These are phyloP conservation scores for Gymnocheta viridis DNA, from an alignment of 2,888 invertebrate species.

Conservation along the genomic window DNA sequence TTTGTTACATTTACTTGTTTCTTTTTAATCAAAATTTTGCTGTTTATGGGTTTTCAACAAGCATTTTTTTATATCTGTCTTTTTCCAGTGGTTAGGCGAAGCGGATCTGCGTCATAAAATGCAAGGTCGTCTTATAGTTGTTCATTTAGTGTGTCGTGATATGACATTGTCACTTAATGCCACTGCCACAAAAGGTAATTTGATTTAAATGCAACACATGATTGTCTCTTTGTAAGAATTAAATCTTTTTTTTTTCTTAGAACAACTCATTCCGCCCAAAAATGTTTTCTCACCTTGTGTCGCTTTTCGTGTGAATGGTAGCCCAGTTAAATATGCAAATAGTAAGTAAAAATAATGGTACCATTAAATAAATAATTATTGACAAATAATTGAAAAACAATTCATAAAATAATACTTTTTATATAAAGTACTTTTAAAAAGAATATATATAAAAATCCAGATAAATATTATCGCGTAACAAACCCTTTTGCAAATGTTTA, in stretches of 20 bases:
- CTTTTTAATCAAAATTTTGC: neutral
- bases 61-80: neutral
- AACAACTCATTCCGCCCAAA: constrained; percentile 81
- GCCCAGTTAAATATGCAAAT: constrained; percentile 86
- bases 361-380: neutral
- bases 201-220: neutral
- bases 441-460: no score
- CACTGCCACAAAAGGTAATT: constrained; percentile 66
- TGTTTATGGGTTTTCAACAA: neutral
- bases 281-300: constrained; percentile 92
- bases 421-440: no score
- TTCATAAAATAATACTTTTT: no score
- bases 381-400: no score
- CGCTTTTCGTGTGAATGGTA: constrained; percentile 92
- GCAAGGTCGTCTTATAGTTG: constrained; percentile 91
- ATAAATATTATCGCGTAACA: no score
- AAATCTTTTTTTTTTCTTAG: constrained; percentile 56
- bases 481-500: no score
- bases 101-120: constrained; percentile 88
- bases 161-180: constrained; percentile 83
- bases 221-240: neutral
- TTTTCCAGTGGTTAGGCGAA: constrained; percentile 92
- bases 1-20: constrained; percentile 6
- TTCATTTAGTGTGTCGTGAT: constrained; percentile 91
- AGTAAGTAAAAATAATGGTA: constrained; percentile 83